phyloP scores from a whole-genome alignment of 2,797 vertebrate species.

The Myoxocephalus aenaeus region DNA sequence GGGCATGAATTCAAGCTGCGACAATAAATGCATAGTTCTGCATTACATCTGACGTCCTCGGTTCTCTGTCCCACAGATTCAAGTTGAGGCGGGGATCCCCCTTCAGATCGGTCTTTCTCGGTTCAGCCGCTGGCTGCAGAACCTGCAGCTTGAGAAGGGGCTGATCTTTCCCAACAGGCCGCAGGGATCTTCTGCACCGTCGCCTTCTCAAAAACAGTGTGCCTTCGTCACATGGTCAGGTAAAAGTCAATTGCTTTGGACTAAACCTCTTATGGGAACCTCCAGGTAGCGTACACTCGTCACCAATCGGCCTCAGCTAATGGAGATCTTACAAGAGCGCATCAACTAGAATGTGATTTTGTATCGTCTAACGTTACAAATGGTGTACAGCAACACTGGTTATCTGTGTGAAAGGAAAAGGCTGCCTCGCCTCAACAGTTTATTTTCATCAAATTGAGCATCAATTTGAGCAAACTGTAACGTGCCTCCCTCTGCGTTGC shows the following conservation, averaged over 20 bases:
- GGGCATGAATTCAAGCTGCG: background rate
- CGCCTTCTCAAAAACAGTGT: conserved; percentile 79
- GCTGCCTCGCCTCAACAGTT: background rate
- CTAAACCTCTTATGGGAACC: background rate
- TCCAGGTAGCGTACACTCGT: background rate
- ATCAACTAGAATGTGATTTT: background rate
- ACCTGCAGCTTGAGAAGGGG: conserved; percentile 86
- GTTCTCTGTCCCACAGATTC: conserved; percentile 77
- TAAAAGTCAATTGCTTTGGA: conserved; percentile 53
- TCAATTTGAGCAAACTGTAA: background rate
- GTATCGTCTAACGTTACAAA: background rate
- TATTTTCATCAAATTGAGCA: background rate
- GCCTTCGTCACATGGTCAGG: conserved; percentile 97
- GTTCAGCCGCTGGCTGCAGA: conserved; percentile 92
- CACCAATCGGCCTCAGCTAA: background rate
- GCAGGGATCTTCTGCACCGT: conserved; percentile 41
- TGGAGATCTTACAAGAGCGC: background rate
- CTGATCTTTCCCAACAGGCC: conserved; percentile 79
- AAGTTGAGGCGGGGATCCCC: conserved; percentile 92
- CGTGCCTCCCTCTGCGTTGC: background rate
- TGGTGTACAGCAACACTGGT: background rate
- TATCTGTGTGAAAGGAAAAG: background rate
- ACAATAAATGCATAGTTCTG: background rate
- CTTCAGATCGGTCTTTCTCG: conserved; percentile 91
- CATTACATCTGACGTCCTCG: conserved; percentile 18